Percentiles rank a stretch among this genome's conserved stretches.
These are phyloP conservation scores for Sceloporus tristichus DNA, from an alignment of 2,113 vertebrate species.

Conservation along the genomic window DNA sequence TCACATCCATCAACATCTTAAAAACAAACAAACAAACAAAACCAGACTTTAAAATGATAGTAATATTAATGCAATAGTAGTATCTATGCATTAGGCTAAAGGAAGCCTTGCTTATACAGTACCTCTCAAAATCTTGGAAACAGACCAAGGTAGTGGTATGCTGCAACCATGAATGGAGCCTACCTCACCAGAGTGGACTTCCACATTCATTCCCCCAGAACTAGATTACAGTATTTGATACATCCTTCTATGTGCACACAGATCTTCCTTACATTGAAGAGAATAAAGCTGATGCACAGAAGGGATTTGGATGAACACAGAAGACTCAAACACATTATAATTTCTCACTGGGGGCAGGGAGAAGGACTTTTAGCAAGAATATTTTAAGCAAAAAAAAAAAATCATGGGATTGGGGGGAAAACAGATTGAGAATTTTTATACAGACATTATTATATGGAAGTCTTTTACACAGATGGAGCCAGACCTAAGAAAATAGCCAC, in stretches of 20 bases:
- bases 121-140: neutral
- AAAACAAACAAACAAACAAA: neutral
- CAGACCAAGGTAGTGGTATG: neutral
- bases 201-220: neutral
- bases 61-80: neutral
- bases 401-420: constrained; percentile 21
- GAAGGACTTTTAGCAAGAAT: constrained; percentile 3
- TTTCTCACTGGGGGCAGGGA: constrained; percentile 4
- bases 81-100: neutral
- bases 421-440: neutral
- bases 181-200: neutral
- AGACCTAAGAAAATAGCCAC: neutral
- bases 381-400: constrained; percentile 15
- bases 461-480: neutral
- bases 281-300: neutral
- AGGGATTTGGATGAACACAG: neutral
- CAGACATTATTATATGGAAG: neutral
- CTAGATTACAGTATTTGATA: neutral
- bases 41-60: neutral
- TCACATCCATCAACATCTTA: neutral
- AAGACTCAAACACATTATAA: neutral
- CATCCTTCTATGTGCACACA: neutral
- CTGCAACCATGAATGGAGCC: neutral
- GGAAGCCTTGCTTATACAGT: neutral
- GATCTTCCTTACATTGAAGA: neutral